phyloP scores from a whole-genome alignment of 2,113 vertebrate genomes.

The Eonycteris spelaea region DNA sequence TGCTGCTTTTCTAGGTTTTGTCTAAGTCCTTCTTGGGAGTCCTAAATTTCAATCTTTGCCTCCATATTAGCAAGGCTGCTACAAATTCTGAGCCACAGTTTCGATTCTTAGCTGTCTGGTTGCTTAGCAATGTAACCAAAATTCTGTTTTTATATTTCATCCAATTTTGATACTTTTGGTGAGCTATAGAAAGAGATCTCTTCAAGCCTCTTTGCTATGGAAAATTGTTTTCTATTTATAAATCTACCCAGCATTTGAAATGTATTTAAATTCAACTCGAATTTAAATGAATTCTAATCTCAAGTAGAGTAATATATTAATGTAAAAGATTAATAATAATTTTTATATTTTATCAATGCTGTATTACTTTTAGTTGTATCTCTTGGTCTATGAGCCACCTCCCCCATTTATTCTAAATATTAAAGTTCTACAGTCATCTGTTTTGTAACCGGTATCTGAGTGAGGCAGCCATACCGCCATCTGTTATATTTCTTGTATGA shows the following conservation, averaged over 20 bases:
- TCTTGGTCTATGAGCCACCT: not conserved
- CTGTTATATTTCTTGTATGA: conserved; percentile 76
- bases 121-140: not conserved
- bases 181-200: not conserved
- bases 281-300: not conserved
- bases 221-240: not conserved
- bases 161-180: not conserved
- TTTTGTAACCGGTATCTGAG: conserved; percentile 74
- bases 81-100: not conserved
- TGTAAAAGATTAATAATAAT: not conserved
- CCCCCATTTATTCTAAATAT: conserved; percentile 2
- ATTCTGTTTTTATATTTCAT: not conserved
- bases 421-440: conserved; percentile 67
- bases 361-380: conserved; percentile 49
- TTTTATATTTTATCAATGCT: conserved; percentile 41
- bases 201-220: not conserved
- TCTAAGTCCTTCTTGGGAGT: not conserved
- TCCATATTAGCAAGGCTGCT: not conserved
- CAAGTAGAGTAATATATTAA: not conserved
- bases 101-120: not conserved
- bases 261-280: not conserved
- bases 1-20: not conserved
- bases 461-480: conserved; percentile 71
- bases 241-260: not conserved
- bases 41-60: not conserved